A percentile compares a stretch with the other conserved stretches of the same genome.
These are phyloP conservation scores for Eupristina koningsbergeri DNA, from an alignment of 1,140 invertebrate genomes.

Conservation along the genomic window DNA sequence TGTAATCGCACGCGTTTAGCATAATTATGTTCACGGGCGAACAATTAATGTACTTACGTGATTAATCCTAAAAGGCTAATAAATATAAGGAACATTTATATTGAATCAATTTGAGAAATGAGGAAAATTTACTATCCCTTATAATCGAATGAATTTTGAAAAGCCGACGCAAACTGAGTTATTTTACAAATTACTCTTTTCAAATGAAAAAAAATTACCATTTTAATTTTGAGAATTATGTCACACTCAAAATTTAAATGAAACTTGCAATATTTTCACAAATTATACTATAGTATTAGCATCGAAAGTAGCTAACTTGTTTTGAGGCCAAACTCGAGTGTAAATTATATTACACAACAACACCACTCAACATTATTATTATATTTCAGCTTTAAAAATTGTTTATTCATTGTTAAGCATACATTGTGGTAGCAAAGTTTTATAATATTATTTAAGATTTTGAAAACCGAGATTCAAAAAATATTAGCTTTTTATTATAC, in stretches of 20 bases:
- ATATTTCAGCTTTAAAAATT: background rate
- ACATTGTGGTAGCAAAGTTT: background rate
- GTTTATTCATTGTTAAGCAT: background rate
- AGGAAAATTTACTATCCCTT: background rate
- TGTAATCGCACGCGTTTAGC: background rate
- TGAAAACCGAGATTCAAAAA: no score
- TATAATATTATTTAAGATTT: background rate
- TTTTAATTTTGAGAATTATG: slow-evolving; percentile 3
- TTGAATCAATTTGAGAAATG: background rate
- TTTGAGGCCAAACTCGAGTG: background rate
- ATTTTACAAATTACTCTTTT: background rate
- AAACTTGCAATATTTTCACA: background rate
- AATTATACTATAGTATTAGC: slow-evolving; percentile 6
- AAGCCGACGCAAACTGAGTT: background rate
- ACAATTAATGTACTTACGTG: background rate
- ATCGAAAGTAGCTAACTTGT: background rate
- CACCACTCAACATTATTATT: background rate
- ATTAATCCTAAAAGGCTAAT: background rate
- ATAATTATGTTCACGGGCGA: background rate
- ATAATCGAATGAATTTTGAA: background rate
- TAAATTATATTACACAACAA: background rate
- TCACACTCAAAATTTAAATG: background rate
- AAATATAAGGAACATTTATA: background rate
- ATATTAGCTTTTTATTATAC: no score
- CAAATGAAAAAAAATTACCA: background rate